Evolutionary conservation across 2,888 invertebrate genomes (phyloP).

Genomic region (Sesamia inferens): DNA sequence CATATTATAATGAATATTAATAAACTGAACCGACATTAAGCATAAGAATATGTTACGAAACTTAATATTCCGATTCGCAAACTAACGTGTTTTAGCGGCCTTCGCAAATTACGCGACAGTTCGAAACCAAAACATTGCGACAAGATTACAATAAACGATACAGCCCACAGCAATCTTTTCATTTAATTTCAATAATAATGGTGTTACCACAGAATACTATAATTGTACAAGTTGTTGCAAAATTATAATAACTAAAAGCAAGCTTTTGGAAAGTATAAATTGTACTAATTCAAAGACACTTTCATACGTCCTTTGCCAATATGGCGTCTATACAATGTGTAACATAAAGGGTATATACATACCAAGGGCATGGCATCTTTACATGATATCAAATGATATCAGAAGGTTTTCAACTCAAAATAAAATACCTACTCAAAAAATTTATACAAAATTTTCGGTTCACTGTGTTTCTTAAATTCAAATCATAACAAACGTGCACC

Average conservation of each 20-base stretch:
- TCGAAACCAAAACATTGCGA: slow-evolving; percentile 52
- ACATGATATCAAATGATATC: no score
- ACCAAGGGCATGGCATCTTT: no score
- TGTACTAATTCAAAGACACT: slow-evolving; percentile 6
- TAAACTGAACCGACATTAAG: slow-evolving; percentile 7
- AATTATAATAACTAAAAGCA: slow-evolving; percentile 10
- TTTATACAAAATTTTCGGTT: no score
- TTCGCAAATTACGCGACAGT: slow-evolving; percentile 51
- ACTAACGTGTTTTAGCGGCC: slow-evolving; percentile 38
- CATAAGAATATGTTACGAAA: slow-evolving; percentile 46
- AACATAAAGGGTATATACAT: no score
- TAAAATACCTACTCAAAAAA: no score
- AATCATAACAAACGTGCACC: no score
- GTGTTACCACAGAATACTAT: background rate
- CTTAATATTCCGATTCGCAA: slow-evolving; percentile 32
- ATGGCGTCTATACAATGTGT: no score
- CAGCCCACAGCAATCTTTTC: slow-evolving; percentile 25
- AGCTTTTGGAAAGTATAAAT: background rate
- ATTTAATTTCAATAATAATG: slow-evolving; percentile 39
- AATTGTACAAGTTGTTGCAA: slow-evolving; percentile 15
- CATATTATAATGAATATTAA: background rate
- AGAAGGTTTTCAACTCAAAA: no score
- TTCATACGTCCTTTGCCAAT: background rate
- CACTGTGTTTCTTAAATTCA: no score
- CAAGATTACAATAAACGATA: slow-evolving; percentile 37